phyloP scores from a whole-genome alignment of 2,113 vertebrate species.

The Spea multiplicata region DNA sequence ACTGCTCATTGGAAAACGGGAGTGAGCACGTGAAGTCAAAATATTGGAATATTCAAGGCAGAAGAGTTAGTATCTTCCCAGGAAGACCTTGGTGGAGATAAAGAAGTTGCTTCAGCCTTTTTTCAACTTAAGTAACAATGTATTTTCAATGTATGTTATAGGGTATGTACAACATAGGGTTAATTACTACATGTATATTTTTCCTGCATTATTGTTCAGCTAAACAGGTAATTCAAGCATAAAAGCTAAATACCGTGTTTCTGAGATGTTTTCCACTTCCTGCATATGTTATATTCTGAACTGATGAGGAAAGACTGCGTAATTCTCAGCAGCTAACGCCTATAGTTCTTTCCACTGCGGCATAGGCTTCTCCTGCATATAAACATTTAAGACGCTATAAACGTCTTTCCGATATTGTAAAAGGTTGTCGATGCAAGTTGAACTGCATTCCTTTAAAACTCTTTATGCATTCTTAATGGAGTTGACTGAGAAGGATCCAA shows the following conservation, averaged over 20 bases:
- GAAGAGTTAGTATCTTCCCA: too few relatives aligned
- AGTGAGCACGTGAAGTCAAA: too few relatives aligned
- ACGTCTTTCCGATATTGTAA: not conserved
- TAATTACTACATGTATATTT: too few relatives aligned
- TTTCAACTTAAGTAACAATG: too few relatives aligned
- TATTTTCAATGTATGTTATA: too few relatives aligned
- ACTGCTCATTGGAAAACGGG: too few relatives aligned
- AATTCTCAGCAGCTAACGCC: not conserved
- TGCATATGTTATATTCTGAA: not conserved
- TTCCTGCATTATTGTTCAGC: not conserved
- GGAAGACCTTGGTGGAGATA: too few relatives aligned
- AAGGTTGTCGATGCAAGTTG: slow-evolving; percentile 17
- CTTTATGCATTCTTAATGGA: not conserved
- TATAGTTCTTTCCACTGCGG: not conserved
- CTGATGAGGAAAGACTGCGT: not conserved
- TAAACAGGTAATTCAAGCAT: not conserved
- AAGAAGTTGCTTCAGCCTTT: too few relatives aligned
- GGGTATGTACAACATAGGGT: too few relatives aligned
- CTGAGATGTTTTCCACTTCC: slow-evolving; percentile 13
- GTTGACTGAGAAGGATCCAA: slow-evolving; percentile 9
- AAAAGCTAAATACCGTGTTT: not conserved
- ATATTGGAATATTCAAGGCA: too few relatives aligned
- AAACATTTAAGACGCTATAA: slow-evolving; percentile 6
- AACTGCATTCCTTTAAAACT: slow-evolving; percentile 23
- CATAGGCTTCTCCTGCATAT: not conserved